Evolutionary conservation across 2,113 vertebrate genomes (phyloP), one percentile per base, ranked within the genome.

Genomic region (Chaetops frenatus): DNA sequence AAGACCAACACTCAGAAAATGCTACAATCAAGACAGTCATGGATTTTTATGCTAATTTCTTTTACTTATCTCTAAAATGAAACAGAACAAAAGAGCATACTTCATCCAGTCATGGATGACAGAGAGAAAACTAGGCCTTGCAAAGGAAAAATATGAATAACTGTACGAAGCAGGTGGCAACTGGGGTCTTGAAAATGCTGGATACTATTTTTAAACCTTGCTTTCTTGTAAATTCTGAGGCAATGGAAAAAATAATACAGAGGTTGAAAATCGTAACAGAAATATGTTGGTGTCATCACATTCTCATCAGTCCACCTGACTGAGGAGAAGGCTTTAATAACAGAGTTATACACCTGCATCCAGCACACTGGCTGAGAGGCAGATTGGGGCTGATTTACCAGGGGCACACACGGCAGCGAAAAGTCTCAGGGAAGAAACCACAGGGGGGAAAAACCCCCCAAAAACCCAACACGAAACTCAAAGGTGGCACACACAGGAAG

Each of bases 361-460:
- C 65, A 66, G 9, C 21, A 40, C 50, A 23, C 13, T 9, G 45
- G 22, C 38, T 21, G 35, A 38, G 29, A 76, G 15, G 29, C 15
- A 23, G 18, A 38, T 14, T 23, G 22, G 10, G 44, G 19, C 25
- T 76, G 9, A 51, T 65, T 25, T 60, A 16, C 40, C 44, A 60
- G 33, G 12, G 40, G 22, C 40, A 73, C 29, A 38, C 2, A 29
- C 38, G 18, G 56, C 12, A 40, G 22, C 24, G 35, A 35, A 60
- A 77, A 56, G 22, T 45, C 8, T 19, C 23, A 56, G 6, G 20
- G 42, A 80, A 69, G 60, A 92, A 40, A 27, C 7, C 36, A 54
- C 4, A 17, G 19, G 18, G 14, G 2, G 2, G 45, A 48, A 33
- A 29, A 44, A 16, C 1, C 3, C 12, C 3, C 3, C 27, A 45